Percentiles rank a stretch among this genome's conserved stretches.
Conservation (phyloP, 2,888 invertebrate genomes). For the Scaptodrosophila latifasciaeformis region DNA sequence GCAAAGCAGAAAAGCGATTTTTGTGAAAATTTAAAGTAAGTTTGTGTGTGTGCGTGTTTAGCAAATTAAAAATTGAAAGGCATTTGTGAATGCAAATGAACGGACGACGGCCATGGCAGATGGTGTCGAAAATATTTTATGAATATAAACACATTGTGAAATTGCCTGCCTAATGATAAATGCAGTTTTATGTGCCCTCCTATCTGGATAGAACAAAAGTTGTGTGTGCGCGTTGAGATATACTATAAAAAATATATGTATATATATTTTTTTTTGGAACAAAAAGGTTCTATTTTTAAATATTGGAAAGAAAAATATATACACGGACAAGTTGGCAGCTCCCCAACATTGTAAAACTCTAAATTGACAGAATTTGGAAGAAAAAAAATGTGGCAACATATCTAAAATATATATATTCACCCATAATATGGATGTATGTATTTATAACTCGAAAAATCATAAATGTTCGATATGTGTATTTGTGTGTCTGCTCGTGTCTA, state of each 20-base stretch:
- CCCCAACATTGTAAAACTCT: conserved; percentile 59
- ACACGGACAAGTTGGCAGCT: conserved; percentile 18
- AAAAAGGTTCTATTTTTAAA: conserved; percentile 63
- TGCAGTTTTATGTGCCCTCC: conserved; percentile 48
- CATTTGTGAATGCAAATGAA: no score
- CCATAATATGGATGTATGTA: no score
- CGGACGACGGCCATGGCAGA: no score
- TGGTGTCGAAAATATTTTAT: no score
- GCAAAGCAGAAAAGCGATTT: conserved; percentile 44
- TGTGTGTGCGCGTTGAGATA: conserved; percentile 2
- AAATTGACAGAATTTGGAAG: no score
- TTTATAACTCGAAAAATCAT: conserved; percentile 48
- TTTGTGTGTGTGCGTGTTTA: no score
- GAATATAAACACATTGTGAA: conserved; percentile 56
- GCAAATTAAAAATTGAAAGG: no score
- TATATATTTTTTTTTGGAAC: conserved; percentile 32
- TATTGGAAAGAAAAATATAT: conserved; percentile 33
- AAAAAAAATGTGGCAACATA: no score
- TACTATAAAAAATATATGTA: no score
- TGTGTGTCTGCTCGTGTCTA: conserved; percentile 19
- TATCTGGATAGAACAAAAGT: background rate
- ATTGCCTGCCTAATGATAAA: conserved; percentile 35
- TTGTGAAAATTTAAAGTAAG: conserved; percentile 48
- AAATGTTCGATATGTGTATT: conserved; percentile 13
- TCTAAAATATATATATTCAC: no score